Evolutionary conservation across 2,888 invertebrate genomes (phyloP), one percentile per base, ranked within the genome.

Genomic region (Digitonthophagus gazella): DNA sequence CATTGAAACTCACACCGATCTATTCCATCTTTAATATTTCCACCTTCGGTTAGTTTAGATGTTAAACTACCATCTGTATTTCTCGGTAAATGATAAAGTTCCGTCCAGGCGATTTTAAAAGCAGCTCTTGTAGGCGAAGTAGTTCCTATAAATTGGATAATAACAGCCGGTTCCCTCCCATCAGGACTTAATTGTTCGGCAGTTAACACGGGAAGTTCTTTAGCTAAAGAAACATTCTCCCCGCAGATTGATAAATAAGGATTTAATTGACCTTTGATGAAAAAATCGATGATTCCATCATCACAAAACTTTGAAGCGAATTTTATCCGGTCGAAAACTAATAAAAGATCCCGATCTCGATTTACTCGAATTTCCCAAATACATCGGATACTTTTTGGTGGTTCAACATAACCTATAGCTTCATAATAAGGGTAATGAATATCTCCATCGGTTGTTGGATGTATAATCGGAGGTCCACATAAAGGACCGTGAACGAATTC

Each of bases 91-190:
- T 95, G 95, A 78, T 90, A 93, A 56, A 95, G 85, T 75, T 95
- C 95, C 1, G 95, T 95, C 95, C 95, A 96, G 11, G 92, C 93
- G 44, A 96, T 90, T 79, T 94, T 93, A 79, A 96, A 95, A 8
- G 93, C 91, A 6, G 94, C 93, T 70, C 92, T 86, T 0, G 94
- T 93, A 0, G 95, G 93, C 0, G 88, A 86, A 72, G 92, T 91
- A 0, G 64, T 73, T 72, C 77, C 78, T 28, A 80, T 75, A 72
- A 92, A 92, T 66, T 91, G 91, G 69, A 92, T 89, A 69, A 90
- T 86, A 55, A 87, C 82, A 15, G 88, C 83, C 1, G 87, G 85
- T 76, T 87, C 83, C 75, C 85, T 84, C 66, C 87, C 85, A 75
- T 88, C 87, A 70, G 88, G 87, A 0, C 90, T 91, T 65, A 95